Conservation (phyloP, 2,113 vertebrate species). For the Zootoca vivipara region DNA sequence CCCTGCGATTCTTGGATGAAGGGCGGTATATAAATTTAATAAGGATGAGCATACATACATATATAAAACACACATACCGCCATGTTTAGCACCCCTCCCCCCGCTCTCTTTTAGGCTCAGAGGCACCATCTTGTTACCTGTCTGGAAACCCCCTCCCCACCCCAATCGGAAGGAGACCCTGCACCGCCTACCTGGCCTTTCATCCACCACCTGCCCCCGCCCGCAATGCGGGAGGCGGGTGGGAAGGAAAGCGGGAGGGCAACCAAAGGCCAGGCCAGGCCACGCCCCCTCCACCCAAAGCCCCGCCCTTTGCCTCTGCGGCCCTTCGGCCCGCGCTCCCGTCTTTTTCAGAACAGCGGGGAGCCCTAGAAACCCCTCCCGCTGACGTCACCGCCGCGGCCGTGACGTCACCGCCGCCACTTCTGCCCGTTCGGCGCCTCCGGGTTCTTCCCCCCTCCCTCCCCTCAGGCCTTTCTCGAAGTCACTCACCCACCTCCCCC, state of each 20-base stretch:
- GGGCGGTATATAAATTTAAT: too few species aligned
- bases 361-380: neutral
- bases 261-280: neutral
- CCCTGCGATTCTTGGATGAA: too few species aligned
- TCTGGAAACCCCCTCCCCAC: neutral
- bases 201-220: fast-evolving
- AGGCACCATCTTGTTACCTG: conserved; percentile 5
- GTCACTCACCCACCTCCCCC: conserved; percentile 69
- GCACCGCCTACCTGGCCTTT: neutral
- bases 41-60: too few species aligned
- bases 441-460: conserved; percentile 2
- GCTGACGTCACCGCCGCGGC: conserved; percentile 29
- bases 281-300: neutral
- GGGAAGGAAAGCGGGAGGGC: too few species aligned
- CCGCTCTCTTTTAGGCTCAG: neutral
- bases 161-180: neutral
- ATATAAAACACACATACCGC: neutral
- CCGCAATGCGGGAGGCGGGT: neutral
- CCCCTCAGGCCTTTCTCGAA: conserved; percentile 39
- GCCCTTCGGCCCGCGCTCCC: conserved; percentile 33
- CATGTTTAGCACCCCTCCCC: neutral
- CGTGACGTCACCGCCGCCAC: conserved; percentile 18
- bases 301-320: neutral
- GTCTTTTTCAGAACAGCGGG: conserved; percentile 66
- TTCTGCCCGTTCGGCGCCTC: neutral